Conservation (phyloP, 2,113 vertebrate genomes). For the Eretmochelys imbricata region DNA sequence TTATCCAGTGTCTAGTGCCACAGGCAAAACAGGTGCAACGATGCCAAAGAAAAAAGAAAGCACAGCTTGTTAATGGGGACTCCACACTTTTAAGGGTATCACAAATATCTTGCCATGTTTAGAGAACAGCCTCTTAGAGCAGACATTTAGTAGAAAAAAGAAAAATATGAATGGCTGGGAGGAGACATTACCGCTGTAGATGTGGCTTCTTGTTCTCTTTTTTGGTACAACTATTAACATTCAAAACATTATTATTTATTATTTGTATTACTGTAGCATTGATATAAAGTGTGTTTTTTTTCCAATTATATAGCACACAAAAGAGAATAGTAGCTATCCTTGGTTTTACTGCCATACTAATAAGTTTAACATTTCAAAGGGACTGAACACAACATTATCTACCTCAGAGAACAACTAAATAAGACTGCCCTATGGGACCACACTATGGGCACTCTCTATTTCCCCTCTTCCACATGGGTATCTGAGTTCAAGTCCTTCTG, state of each 20-base stretch:
- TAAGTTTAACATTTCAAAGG: fast-evolving
- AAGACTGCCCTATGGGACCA: background rate
- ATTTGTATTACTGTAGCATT: no score
- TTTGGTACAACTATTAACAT: background rate
- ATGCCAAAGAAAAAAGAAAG: conserved; percentile 49
- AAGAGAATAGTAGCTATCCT: background rate
- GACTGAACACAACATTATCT: background rate
- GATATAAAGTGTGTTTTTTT: background rate
- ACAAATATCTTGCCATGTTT: conserved; percentile 55
- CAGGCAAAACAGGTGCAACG: conserved; percentile 75
- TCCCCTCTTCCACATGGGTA: no score
- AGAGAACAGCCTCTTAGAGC: conserved; percentile 33
- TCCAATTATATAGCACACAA: background rate
- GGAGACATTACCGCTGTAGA: background rate
- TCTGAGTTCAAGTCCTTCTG: no score
- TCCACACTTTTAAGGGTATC: conserved; percentile 53
- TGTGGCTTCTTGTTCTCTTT: background rate
- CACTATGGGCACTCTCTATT: no score
- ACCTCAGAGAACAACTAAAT: background rate
- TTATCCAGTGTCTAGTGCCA: conserved; percentile 63
- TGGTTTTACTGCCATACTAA: background rate
- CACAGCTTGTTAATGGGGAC: conserved; percentile 52
- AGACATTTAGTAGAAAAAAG: conserved; percentile 27
- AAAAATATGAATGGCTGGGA: background rate
- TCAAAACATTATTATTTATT: background rate